Base-by-base conservation (phyloP, 2,888 invertebrate genomes). In the Troglohyphantes excavatus region DNA sequence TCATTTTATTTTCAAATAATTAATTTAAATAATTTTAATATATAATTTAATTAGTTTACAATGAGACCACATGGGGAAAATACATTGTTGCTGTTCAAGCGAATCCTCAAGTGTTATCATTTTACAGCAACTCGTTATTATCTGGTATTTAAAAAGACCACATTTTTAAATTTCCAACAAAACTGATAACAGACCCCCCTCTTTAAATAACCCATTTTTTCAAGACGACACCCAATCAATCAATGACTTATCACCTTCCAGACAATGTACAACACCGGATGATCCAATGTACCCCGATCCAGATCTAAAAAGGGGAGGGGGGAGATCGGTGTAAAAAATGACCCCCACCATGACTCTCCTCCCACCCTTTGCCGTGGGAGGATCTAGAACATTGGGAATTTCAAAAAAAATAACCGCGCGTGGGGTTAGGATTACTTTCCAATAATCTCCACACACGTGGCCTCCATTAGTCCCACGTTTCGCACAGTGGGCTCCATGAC, bases 391-490 rank as follows among this genome's bases (percentile, higher is more conserved):
- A 9, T 17, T 19, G 33, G 9, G 29, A 39, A 11, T 9, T 23
- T 33, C 13, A 23, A 19, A 39, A 39, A 27, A 61, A 78, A 78
- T 63, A 78, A 33, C 39, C 21, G 43, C 65, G 21, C 53, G 13
- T 53, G 72, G 83, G 61, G 83, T 83, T 63, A 73, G 73, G 83
- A 83, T 83, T 83, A 73, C 73, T 83, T 83, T 83, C 83, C 83
- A 83, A 83, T 83, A 83, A 73, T 73, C 72, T 39, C 43, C 27
- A 43, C 46, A 63, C 73, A 83, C 83, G 83, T 83, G 83, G 61
- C 27, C 11, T 61, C 83, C 83, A 83, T 83, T 83, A 73, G 73
- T 21, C 29, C 19, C 63, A 72, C 61, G 73, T 83, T 73, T 73
- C 63, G 70, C 63, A 73, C 46, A 46, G 46, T 53, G 29, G 63